Percentiles rank a stretch among this genome's conserved stretches.
Conservation (phyloP, 2,888 invertebrate genomes). For the Tortricodes alternella region DNA sequence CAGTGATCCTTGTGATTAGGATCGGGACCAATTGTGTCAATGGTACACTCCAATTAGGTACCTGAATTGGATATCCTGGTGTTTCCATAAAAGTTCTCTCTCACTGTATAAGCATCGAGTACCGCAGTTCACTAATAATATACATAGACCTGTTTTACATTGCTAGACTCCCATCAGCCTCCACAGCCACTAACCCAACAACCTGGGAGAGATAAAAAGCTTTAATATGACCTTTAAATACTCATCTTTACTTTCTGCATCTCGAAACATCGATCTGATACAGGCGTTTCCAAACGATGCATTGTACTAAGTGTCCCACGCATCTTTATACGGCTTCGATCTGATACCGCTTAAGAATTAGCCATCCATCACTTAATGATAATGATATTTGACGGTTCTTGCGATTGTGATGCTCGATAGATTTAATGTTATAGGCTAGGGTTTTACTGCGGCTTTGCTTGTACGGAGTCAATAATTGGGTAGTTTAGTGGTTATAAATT, state of each 20-base stretch:
- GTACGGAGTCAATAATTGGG: background rate
- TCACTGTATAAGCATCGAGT: too few species aligned
- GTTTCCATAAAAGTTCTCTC: too few species aligned
- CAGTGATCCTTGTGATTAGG: too few species aligned
- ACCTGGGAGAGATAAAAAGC: slow-evolving; percentile 1
- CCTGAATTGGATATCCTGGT: too few species aligned
- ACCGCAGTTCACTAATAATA: too few species aligned
- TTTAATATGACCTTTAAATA: slow-evolving; percentile 21
- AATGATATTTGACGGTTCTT: slow-evolving; percentile 76
- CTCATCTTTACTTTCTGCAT: slow-evolving; percentile 21
- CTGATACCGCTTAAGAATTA: slow-evolving; percentile 67
- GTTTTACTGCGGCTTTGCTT: slow-evolving; percentile 6
- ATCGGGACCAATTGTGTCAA: too few species aligned
- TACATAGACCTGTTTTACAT: too few species aligned
- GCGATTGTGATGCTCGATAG: slow-evolving; percentile 65
- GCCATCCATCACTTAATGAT: slow-evolving; percentile 77
- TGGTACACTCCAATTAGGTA: too few species aligned
- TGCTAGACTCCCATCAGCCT: too few species aligned
- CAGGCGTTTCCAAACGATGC: slow-evolving; percentile 56
- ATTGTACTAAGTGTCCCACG: slow-evolving; percentile 76
- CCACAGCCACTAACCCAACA: too few species aligned
- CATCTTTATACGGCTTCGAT: slow-evolving; percentile 70
- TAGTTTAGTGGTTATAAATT: slow-evolving; percentile 2
- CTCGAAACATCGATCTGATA: slow-evolving; percentile 23
- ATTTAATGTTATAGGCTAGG: slow-evolving; percentile 50